Evolutionary conservation across 2,113 vertebrate species (phyloP), one percentile per base, ranked within the genome.

Genomic region (Lanius collurio): DNA sequence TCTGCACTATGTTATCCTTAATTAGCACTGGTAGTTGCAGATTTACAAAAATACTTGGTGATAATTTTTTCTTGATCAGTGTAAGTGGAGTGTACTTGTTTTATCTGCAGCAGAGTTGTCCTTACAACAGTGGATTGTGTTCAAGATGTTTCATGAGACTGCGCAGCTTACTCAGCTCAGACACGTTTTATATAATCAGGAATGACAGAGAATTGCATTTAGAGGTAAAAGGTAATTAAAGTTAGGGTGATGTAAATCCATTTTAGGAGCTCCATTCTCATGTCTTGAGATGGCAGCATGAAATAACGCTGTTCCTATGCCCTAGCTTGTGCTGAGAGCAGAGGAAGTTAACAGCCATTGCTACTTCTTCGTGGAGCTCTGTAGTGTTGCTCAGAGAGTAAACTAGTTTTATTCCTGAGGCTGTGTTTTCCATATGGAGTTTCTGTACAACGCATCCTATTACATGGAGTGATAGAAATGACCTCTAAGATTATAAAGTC

Each of bases 61-160:
- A 28, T 88, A 95, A 83, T 94, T 94, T 88, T 90, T 37, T 47
- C 79, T 95, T 94, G 93, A 91, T 95, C 69, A 80, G 39, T 35
- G 0, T 46, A 85, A 78, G 35, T 69, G 67, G 37, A 85, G 59
- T 26, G 47, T 28, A 28, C 67, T 95, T 90, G 89, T 83, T 91
- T 87, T 82, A 89, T 64, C 53, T 84, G 14, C 33, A 49, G 46
- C 4, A 2, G 47, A 93, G 67, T 70, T 62, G 37, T 77, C 84
- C 44, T 91, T 76, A 23, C 44, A 86, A 27, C 47, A 67, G 37
- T 74, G 50, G 33, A 33, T 37, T 47, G 1, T 30, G 39, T 46
- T 83, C 47, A n/a, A 79, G 89, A 31, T 82, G 56, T 64, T 89
- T 50, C 57, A 49, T 62, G 56, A 82, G 59, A 30, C 56, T 62